These are phyloP conservation scores for Oegoconia quadripuncta DNA, from an alignment of 2,888 invertebrate species.

Conservation along the genomic window DNA sequence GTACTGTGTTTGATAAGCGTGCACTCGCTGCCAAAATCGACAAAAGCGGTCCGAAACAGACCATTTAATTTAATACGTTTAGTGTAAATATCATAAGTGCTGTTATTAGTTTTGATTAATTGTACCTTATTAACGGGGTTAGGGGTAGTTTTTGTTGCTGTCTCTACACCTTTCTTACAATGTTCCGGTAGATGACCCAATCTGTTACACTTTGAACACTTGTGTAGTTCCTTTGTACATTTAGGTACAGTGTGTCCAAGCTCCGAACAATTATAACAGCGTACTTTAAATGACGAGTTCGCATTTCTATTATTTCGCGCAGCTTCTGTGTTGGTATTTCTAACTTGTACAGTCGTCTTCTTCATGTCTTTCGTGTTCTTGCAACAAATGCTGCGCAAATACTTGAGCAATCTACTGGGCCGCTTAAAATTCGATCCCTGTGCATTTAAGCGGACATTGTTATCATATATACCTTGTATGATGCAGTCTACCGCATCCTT, in stretches of 20 bases:
- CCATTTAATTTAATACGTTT: too few relatives aligned
- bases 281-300: neutral
- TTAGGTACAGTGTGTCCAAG: neutral
- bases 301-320: neutral
- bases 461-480: slow-evolving; percentile 10
- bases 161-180: neutral
- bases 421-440: slow-evolving; percentile 3
- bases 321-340: neutral
- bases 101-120: too few relatives aligned
- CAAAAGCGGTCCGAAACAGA: too few relatives aligned
- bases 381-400: slow-evolving; percentile 2
- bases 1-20: neutral
- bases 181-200: neutral
- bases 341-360: too few relatives aligned
- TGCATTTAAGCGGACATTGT: slow-evolving; percentile 10
- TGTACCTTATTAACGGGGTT: neutral
- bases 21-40: slow-evolving; percentile 10
- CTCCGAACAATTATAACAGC: neutral
- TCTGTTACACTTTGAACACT: slow-evolving; percentile 1
- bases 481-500: slow-evolving; percentile 10
- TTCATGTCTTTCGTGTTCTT: neutral
- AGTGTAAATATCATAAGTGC: too few relatives aligned
- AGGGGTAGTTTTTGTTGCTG: neutral
- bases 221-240: neutral
- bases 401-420: neutral